phyloP scores from a whole-genome alignment of 2,888 invertebrate species.

The Eustalomyia histrio region DNA sequence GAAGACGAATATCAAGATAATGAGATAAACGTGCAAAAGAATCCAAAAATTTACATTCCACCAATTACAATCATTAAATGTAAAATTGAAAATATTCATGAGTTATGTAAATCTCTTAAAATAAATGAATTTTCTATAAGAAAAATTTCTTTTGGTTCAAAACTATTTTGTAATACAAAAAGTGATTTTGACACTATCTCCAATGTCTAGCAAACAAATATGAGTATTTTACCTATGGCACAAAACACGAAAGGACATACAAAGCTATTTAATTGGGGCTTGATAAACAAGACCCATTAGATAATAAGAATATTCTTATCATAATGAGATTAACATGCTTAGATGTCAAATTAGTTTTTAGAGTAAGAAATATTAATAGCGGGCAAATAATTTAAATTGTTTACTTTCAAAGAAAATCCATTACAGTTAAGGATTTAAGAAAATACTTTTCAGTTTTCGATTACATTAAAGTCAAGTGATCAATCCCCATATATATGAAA shows the following conservation, averaged over 20 bases:
- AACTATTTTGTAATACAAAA: neutral
- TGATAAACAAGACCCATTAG: too few species aligned
- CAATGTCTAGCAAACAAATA: neutral
- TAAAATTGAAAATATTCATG: conserved; percentile 6
- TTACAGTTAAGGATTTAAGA: conserved; percentile 7
- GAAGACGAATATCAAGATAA: conserved; percentile 5
- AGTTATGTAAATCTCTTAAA: neutral
- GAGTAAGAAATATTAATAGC: neutral
- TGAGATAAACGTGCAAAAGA: neutral
- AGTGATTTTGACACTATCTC: neutral
- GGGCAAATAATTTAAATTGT: conserved; percentile 8
- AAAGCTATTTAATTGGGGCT: neutral
- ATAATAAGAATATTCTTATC: neutral
- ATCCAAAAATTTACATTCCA: neutral
- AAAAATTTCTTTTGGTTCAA: neutral
- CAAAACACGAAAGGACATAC: neutral
- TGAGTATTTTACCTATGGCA: neutral
- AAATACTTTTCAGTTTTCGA: conserved; percentile 5
- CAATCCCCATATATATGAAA: neutral
- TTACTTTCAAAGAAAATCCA: conserved; percentile 13
- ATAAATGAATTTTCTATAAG: neutral
- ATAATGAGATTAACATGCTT: too few species aligned
- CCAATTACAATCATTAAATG: conserved; percentile 19
- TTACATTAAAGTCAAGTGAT: conserved; percentile 4
- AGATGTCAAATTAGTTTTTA: neutral